Evolutionary conservation across 2,797 vertebrate species (phyloP), one percentile per base, ranked within the genome.

Genomic region (Macrochelys suwanniensis): DNA sequence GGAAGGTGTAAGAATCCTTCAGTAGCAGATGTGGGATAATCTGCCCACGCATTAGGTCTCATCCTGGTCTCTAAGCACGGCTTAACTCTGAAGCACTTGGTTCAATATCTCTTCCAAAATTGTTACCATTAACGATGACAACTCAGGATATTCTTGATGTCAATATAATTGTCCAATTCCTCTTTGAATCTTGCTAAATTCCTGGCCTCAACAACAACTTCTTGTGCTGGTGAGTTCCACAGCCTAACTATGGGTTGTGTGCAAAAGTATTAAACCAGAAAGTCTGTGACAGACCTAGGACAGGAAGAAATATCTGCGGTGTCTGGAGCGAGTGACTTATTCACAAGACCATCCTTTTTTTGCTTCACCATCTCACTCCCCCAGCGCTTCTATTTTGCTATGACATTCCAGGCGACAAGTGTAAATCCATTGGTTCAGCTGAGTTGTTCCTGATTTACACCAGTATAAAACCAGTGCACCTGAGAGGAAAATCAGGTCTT

Each of bases 191-290:
- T 51, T 47, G 17, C 8, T 88, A 57, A 79, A n/a, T 74, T 31
- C 53, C 4, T 26, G 3, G 37, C 26, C 25, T 82, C 16, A 47
- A 37, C 16, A 47, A 37, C 37, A 82, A 82, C 42, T 31, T 82
- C 54, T 37, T 57, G 37, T 11, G 42, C 37, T 25, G 19, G 54
- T 17, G 15, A 80, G 53, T 71, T 23, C 37, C 37, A 25, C 2
- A 78, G 33, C 5, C 54, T 16, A 5, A 26, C 16, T 76, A 91
- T 83, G 19, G 4, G 33, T 74, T 80, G 51, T 74, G 28, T 4
- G 37, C 31, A 7, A 53, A 0, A 4, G 28, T 31, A 23, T 16
- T 54, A 0, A 0, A 54, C 21, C 28, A 80, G 81, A 47, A n/a
- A 7, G 42, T 42, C 42, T 42, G 42, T 25, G 37, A 11, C 42